Percentiles rank a stretch among this genome's conserved stretches.
phyloP scores from a whole-genome alignment of 2,888 invertebrate species.

The Drosophila robusta region DNA sequence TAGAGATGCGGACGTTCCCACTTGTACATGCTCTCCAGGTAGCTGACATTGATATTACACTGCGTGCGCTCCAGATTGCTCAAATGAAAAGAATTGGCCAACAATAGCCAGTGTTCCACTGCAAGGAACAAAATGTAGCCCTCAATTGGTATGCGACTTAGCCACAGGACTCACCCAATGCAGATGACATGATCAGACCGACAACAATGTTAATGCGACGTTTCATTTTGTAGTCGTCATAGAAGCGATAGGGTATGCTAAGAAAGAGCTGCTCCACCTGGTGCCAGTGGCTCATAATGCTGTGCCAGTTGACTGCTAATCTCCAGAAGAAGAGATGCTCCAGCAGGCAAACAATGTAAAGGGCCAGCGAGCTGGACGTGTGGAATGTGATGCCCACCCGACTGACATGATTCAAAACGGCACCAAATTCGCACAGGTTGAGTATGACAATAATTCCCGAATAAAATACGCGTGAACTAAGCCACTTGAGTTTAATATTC shows the following conservation, averaged over 20 bases:
- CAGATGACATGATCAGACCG: slow-evolving; percentile 69
- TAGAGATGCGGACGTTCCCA: slow-evolving; percentile 80
- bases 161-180: slow-evolving; percentile 64
- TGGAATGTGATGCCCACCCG: slow-evolving; percentile 74
- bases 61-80: slow-evolving; percentile 74
- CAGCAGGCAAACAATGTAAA: slow-evolving; percentile 78
- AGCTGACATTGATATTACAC: slow-evolving; percentile 78
- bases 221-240: slow-evolving; percentile 78
- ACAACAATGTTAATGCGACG: slow-evolving; percentile 71
- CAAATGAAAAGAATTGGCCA: slow-evolving; percentile 71
- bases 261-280: slow-evolving; percentile 82
- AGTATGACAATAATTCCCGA: slow-evolving; percentile 62
- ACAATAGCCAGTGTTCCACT: slow-evolving; percentile 80
- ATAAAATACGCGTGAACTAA: slow-evolving; percentile 72
- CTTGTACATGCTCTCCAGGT: slow-evolving; percentile 75
- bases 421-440: slow-evolving; percentile 76
- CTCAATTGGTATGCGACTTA: background rate
- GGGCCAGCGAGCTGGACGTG: slow-evolving; percentile 72
- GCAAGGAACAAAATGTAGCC: background rate
- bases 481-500: slow-evolving; percentile 76
- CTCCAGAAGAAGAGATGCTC: slow-evolving; percentile 82
- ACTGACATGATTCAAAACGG: slow-evolving; percentile 65
- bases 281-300: slow-evolving; percentile 79
- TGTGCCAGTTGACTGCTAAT: slow-evolving; percentile 83
- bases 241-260: slow-evolving; percentile 79